These are phyloP conservation scores for Bolinopsis microptera DNA, from an alignment of 37 sponge, comb jelly and placozoan genomes.

Conservation along the genomic window DNA sequence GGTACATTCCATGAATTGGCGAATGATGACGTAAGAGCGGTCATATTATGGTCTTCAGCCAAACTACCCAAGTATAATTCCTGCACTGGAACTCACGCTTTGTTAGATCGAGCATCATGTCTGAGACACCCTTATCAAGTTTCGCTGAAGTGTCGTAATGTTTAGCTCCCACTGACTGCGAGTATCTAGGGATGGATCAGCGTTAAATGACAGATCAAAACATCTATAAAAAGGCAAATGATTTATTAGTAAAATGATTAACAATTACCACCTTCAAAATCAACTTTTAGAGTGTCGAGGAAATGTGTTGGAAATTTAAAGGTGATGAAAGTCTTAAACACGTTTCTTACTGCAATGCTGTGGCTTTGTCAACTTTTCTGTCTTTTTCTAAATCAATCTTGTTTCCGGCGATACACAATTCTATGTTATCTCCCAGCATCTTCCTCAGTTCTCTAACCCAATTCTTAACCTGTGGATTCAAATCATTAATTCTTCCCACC, in stretches of 20 bases:
- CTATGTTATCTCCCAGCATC: conserved; percentile 87
- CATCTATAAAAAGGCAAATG: background rate
- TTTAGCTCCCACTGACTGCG: conserved; percentile 84
- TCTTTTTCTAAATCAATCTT: conserved; percentile 96
- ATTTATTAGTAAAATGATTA: background rate
- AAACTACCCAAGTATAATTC: too few relatives aligned
- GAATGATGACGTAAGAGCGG: background rate
- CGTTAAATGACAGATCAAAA: background rate
- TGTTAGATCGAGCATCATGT: conserved; percentile 88
- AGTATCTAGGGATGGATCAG: conserved; percentile 78
- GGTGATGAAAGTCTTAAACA: background rate
- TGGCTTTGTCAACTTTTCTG: conserved; percentile 73
- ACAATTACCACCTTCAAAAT: too few relatives aligned
- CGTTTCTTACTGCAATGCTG: conserved; percentile 81
- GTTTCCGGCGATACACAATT: conserved; percentile 87
- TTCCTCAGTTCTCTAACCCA: conserved; percentile 95
- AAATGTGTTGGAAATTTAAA: too few relatives aligned
- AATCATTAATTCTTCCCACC: background rate
- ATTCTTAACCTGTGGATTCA: conserved; percentile 86
- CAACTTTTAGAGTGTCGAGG: too few relatives aligned
- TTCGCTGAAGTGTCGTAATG: conserved; percentile 94
- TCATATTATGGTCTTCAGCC: too few relatives aligned
- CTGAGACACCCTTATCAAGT: conserved; percentile 89
- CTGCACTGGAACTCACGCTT: conserved; percentile 91
- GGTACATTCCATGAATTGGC: background rate